phyloP scores from a whole-genome alignment of 1,140 invertebrate genomes.

The Drosophila sp. region DNA sequence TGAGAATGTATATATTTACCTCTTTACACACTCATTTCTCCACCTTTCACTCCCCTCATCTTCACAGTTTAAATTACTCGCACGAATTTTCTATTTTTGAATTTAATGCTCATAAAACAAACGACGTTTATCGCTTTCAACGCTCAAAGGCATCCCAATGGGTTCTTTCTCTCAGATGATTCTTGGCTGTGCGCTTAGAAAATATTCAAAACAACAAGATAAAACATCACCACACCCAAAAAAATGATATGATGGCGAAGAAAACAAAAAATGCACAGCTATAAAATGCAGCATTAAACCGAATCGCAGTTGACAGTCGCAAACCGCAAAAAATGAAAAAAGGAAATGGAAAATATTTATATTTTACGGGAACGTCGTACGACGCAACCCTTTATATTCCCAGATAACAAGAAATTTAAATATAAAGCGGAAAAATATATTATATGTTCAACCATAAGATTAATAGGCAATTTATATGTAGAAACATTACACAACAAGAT shows the following conservation, averaged over 20 bases:
- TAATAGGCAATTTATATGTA: constrained; percentile 4
- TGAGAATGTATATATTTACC: constrained; percentile 7
- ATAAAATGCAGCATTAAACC: constrained; percentile 57
- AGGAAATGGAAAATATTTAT: constrained; percentile 14
- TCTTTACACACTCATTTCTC: no score
- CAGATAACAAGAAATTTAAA: constrained; percentile 2
- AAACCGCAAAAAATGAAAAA: constrained; percentile 15
- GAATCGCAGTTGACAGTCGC: constrained; percentile 12
- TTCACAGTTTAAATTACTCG: constrained; percentile 19
- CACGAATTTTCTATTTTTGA: constrained; percentile 48
- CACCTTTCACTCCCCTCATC: not conserved
- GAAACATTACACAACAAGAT: no score
- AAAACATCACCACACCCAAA: constrained; percentile 8
- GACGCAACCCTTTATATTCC: not conserved
- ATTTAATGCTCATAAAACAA: constrained; percentile 59
- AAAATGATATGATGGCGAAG: constrained; percentile 8
- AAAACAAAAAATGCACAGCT: constrained; percentile 39
- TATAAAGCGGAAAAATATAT: not conserved
- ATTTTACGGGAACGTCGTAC: not conserved
- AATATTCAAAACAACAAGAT: constrained; percentile 21
- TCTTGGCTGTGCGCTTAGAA: not conserved
- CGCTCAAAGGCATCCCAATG: constrained; percentile 25
- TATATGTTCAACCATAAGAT: not conserved
- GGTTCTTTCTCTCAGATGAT: not conserved
- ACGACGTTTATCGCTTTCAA: constrained; percentile 40